Conservation (phyloP, 1,140 invertebrate genomes). For the Drosophila prosaltans region DNA sequence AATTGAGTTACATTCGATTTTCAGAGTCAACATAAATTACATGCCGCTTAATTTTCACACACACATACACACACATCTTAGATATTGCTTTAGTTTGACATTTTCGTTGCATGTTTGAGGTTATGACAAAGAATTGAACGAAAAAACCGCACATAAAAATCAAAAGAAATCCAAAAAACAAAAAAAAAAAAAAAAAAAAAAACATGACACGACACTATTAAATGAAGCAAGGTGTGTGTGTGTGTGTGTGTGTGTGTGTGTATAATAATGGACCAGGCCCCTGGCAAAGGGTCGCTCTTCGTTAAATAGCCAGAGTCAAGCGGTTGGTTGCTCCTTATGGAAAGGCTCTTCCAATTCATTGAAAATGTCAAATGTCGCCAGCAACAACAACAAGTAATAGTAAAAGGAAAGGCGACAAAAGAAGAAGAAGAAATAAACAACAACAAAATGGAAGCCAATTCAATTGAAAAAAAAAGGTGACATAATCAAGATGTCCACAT, state of each 20-base stretch:
- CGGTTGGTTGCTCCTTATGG: neutral
- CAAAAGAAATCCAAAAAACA: constrained; percentile 3
- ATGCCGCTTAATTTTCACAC: constrained; percentile 62
- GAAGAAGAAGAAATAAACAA: neutral
- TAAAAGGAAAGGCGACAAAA: neutral
- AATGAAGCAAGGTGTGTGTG: constrained; percentile 54
- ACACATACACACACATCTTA: constrained; percentile 25
- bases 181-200: constrained; percentile 30
- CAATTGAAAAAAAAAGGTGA: constrained; percentile 15
- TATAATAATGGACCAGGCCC: constrained; percentile 17
- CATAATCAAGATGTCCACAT: constrained; percentile 24
- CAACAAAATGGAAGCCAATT: neutral
- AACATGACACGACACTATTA: constrained; percentile 58
- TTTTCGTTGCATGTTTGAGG: constrained; percentile 60
- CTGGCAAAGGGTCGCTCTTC: constrained; percentile 35
- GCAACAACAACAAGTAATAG: too few relatives aligned
- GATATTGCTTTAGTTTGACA: constrained; percentile 31
- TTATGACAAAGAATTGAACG: constrained; percentile 57
- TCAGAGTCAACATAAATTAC: constrained; percentile 80
- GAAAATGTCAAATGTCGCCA: constrained; percentile 39
- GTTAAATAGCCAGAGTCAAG: constrained; percentile 21
- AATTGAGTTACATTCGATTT: constrained; percentile 77
- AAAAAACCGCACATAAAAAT: neutral
- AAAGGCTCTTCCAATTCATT: neutral
- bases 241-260: neutral